Evolutionary conservation across 2,113 vertebrate genomes (phyloP), one percentile per base, ranked within the genome.

Genomic region (Tor tambroides): DNA sequence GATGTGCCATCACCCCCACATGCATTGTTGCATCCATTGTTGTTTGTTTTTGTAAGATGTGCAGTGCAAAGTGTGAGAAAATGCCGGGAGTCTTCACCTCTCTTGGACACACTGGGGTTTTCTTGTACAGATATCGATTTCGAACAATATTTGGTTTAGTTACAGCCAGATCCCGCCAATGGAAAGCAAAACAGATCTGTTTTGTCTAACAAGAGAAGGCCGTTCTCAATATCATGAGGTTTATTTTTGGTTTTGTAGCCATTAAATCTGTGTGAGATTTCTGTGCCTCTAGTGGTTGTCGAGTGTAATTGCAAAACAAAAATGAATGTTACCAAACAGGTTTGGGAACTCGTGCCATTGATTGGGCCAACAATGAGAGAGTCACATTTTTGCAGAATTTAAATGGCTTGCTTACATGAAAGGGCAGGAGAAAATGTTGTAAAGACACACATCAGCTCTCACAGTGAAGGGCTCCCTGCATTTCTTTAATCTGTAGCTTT

Each of bases 381-480:
- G 69, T 63, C 2, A 28, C 2, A 67, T 75, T 38, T 26, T 75
- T 74, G 35, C 71, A 5, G 6, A 28, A 69, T 15, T 11, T 69
- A 32, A 41, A 74, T 5, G 19, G 4, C n/a, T 65, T 63, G 5
- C 61, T 28, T 28, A 6, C 12, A 35, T 19, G 19, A 38, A 72
- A 72, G 32, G 67, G 32, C 30, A 71, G 30, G 19, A 72, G 69
- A 41, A 72, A n/a, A 72, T 72, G 19, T 38, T 9, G 4, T 9
- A 54, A 78, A 77, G 5, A 78, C 26, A 54, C 4, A 32, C 15
- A 78, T 78, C 43, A 54, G 61, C 26, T 69, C 38, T 67, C 43
- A 15, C 19, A 51, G 43, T 83, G 65, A 83, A 84, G 67, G 71
- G 63, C 81, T 92, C 87, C 81, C 84, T 85, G 83, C 87, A 85